Evolutionary conservation across 2,888 invertebrate genomes (phyloP), one percentile per base, ranked within the genome.

Genomic region (Herminia tarsipennalis): DNA sequence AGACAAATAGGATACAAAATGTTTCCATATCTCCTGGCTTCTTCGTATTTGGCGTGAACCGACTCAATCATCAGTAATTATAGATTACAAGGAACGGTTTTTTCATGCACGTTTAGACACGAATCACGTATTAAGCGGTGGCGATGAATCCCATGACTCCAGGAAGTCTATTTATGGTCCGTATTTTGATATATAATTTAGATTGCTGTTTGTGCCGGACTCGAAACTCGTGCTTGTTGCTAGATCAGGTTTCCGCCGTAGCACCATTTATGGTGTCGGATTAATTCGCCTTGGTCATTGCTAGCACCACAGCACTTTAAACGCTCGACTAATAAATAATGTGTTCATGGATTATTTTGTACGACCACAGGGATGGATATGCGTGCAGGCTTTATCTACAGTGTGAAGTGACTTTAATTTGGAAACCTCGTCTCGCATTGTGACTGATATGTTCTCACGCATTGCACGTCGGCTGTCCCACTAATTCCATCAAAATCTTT

Each of bases 111-210:
- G 28, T 16, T 45, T 40, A 42, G 30, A 52, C 55, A 56, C 60
- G 39, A 49, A 56, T 56, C 47, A 51, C 54, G 33, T 48, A 59
- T 62, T 55, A 66, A 72, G 52, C 59, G 60, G 44, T 68, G 55
- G 48, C 60, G 62, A 76, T 64, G 72, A 78, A 76, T 78, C 73
- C 71, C 67, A 72, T 72, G 69, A 69, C 69, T 78, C 74, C 75
- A 86, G 91, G 88, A 90, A 90, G 86, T 82, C 86, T 86, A 78
- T 88, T 76, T 88, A 86, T 76, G 83, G 88, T 66, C 57, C 70
- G 76, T 81, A 83, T 89, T 89, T 88, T 89, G 83, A 88, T 86
- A 81, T 78, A 79, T 83, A 80, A 81, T 83, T 83, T 81, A 83
- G 86, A 86, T 87, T 81, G 74, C 51, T 48, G 32, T 87, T 81